Conservation (phyloP, 2,113 vertebrate species). For the Chaetodon trifascialis region DNA sequence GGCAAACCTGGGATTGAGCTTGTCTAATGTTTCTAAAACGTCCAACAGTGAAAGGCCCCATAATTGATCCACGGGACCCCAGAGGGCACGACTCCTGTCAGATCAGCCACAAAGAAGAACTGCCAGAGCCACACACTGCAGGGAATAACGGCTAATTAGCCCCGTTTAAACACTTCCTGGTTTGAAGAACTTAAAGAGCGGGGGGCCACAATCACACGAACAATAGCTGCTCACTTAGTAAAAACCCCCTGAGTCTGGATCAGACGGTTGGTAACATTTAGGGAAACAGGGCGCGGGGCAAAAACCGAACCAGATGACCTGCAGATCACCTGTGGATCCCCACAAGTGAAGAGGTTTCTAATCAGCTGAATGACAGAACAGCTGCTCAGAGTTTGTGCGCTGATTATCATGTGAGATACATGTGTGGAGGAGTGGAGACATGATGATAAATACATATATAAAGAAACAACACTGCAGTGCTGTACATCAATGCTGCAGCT, state of each 20-base stretch:
- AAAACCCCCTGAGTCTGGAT: conserved; percentile 44
- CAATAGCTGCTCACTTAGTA: conserved; percentile 76
- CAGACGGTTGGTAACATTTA: conserved; percentile 69
- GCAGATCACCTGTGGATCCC: conserved; percentile 21
- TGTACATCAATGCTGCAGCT: not conserved
- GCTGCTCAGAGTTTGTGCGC: not conserved
- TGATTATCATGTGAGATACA: not conserved
- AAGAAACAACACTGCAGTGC: not conserved
- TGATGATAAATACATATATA: not conserved
- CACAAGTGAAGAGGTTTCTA: not conserved
- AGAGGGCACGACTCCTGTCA: conserved; percentile 85
- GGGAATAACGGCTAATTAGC: conserved; percentile 83
- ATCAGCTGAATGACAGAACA: conserved; percentile 5
- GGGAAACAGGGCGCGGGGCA: conserved; percentile 32
- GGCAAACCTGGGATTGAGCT: conserved; percentile 68
- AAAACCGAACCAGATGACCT: conserved; percentile 72
- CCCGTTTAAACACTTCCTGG: conserved; percentile 87
- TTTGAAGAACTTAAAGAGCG: conserved; percentile 86
- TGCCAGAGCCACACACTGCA: conserved; percentile 71
- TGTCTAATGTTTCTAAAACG: conserved; percentile 78
- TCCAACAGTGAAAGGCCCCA: conserved; percentile 69
- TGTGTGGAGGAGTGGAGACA: not conserved
- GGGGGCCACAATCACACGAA: conserved; percentile 75
- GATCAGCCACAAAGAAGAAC: conserved; percentile 77
- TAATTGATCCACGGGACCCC: conserved; percentile 78